Percentiles rank a stretch among this genome's conserved stretches.
Evolutionary conservation across 2,113 vertebrate species (phyloP).

Genomic region (Pavo muticus): DNA sequence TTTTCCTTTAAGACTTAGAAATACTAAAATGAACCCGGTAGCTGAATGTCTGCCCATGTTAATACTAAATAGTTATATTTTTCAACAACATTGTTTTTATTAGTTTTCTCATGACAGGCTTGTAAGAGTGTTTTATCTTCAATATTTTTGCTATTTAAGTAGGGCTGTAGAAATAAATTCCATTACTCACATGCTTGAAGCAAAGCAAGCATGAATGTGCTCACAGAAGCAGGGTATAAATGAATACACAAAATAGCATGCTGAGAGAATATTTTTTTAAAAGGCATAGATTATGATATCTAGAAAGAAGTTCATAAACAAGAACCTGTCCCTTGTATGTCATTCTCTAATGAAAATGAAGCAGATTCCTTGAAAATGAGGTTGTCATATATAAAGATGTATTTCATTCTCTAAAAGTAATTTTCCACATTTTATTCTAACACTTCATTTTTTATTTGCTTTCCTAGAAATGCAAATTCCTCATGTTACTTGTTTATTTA

Average conservation of each 20-base stretch:
- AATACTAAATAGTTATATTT: background rate
- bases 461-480: background rate
- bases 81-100: background rate
- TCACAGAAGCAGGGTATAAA: background rate
- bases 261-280: background rate
- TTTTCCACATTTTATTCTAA: background rate
- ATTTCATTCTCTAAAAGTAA: background rate
- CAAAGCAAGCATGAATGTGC: background rate
- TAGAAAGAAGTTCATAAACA: background rate
- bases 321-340: background rate
- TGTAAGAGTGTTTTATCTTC: background rate
- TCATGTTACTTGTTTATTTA: background rate
- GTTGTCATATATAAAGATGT: background rate
- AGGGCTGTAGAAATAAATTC: background rate
- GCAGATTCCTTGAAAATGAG: background rate
- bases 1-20: background rate
- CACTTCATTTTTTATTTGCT: background rate
- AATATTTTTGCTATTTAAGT: background rate
- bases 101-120: background rate
- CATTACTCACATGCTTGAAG: background rate
- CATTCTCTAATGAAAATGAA: background rate
- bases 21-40: background rate
- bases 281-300: background rate
- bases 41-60: fast-evolving
- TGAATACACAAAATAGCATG: background rate